Base-by-base conservation (phyloP, 2,113 vertebrate genomes). In the Raphicerus campestris region DNA sequence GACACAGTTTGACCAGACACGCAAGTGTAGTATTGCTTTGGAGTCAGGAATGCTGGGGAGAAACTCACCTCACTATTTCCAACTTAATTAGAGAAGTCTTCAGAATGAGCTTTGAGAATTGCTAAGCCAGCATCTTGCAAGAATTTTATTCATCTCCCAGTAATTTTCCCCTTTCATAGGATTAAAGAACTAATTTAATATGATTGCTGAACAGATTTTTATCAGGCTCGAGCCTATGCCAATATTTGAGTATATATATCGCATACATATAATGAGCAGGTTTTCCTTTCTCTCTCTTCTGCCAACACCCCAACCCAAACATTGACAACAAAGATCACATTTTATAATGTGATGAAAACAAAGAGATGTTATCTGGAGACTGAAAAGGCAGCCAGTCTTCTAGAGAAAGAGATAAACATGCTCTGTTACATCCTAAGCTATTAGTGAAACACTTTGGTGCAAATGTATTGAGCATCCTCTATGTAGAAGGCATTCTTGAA, bases 221-320 rank as follows among this genome's bases (percentile, higher is more conserved):
- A 88, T 96, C 84, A 92, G 66, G 87, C 47, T 82, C 85, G 61
- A 85, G 75, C 30, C 55, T 90, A 61, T 55, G 73, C 51, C 83
- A 93, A 75, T 82, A 95, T 87, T 95, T 91, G 47, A 93, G 60
- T 90, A 47, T 70, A 28, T 93, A 70, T 87, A 47, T 81, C 87
- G 19, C 17, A 92, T 30, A 92, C 87, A 95, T 66, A 55, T 89
- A 93, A 75, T 91, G 93, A 94, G 78, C 61, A 94, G 55, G 35
- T 96, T 96, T 91, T 39, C 63, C 45, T 91, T 89, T 93, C 73
- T 83, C 47, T 96, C 1, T 96, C 70, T 85, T 89, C 88, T 88
- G 91, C 80, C 81, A 95, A 96, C 90, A 95, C 7, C 39, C 73
- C n/a, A 91, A 97, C 39, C 73, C n/a, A 91, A 97, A 96, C 80